Evolutionary conservation across 2,113 vertebrate species (phyloP).

Genomic region (Hassar affinis): DNA sequence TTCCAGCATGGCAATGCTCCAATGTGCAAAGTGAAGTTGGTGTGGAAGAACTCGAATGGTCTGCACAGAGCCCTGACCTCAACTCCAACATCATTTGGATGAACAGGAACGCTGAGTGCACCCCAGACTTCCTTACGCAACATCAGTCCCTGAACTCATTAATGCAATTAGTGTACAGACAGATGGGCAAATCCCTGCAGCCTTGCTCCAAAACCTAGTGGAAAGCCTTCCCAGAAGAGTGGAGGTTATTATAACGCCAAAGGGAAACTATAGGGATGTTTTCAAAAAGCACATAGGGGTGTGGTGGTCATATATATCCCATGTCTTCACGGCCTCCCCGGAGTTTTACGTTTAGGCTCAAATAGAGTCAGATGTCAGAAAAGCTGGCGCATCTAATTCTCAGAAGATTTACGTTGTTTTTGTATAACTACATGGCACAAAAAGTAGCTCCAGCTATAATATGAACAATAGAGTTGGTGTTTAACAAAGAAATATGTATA

Average conservation of each 20-base stretch:
- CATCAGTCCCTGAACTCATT: background rate
- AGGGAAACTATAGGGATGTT: no score
- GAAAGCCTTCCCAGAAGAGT: background rate
- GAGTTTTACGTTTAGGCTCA: background rate
- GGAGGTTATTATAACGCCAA: no score
- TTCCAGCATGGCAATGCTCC: background rate
- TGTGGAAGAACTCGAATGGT: background rate
- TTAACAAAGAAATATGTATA: background rate
- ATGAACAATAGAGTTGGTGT: background rate
- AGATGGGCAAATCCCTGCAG: background rate
- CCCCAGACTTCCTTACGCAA: no score
- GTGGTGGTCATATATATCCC: no score
- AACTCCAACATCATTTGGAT: background rate
- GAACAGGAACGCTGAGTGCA: background rate
- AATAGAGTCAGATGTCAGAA: no score
- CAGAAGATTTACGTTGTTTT: no score
- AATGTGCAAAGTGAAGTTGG: background rate
- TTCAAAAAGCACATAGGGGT: no score
- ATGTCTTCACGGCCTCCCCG: background rate
- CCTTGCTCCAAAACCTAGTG: background rate
- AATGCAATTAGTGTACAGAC: background rate
- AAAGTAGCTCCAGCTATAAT: background rate
- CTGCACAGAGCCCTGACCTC: background rate
- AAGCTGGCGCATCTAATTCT: no score
- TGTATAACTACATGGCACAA: no score